Base-by-base conservation (phyloP, 2,888 invertebrate species). In the Myathropa florea region DNA sequence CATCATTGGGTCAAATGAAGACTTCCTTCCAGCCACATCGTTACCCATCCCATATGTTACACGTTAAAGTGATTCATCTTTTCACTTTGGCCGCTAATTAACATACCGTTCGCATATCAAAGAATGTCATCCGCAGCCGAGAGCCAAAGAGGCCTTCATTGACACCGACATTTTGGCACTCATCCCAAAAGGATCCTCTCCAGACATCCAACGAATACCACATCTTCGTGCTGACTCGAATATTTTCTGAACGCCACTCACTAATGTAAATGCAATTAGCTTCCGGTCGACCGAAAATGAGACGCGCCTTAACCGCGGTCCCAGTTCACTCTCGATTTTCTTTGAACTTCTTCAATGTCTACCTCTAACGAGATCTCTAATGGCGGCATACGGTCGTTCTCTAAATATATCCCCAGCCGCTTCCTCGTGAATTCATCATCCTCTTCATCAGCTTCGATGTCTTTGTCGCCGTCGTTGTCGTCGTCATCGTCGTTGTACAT, bases 341-440 rank as follows among this genome's bases (percentile, higher is more conserved):
- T 82, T 85, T 85, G 79, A 77, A 85, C 72, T 72, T 77, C 77
- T 77, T 36, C 64, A 82, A 53, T 63, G 55, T 65, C 81, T 67
- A 80, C 53, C 75, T 73, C 75, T 78, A 82, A 85, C 85, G 82
- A 85, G 77, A 63, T 85, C 72, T 85, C 81, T 85, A 85, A 85
- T 82, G 68, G 77, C 46, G 18, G 46, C 63, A 59, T 68, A 55
- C 81, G 82, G 82, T 73, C 77, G 73, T 18, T 39, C 60, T 72
- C 82, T 82, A 85, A 78, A 85, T 73, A 85, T 82, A 82, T 61
- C 72, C 23, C 26, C 18, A 7, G 68, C 18, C 53, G 68, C 72
- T 59, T 77, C 76, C 28, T 73, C 64, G 71, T 68, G 77, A 82
- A 85, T 77, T 82, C 82, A 82, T 82, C 85, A 82, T 64, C 30